Evolutionary conservation across 2,888 invertebrate species (phyloP), one percentile per base, ranked within the genome.

Genomic region (Tribolium freemani): DNA sequence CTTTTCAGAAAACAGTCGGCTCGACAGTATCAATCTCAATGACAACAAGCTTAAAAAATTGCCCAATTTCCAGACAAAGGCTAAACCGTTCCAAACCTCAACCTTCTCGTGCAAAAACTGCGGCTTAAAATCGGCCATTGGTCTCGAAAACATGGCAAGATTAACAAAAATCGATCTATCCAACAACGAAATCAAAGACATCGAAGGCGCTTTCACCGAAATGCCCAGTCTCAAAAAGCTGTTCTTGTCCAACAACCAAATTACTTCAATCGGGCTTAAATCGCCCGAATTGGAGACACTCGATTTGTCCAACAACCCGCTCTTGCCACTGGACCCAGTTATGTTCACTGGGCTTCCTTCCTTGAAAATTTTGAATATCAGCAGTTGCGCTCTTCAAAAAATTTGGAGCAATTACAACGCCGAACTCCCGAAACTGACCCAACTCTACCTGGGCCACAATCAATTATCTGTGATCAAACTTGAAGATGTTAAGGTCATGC

Each of bases 91-190:
- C 80, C 91, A 90, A 75, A 90, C 92, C 71, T 91, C 91, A 83
- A 88, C 90, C 50, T 91, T 95, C 80, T 94, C 94, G 77, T 91
- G 94, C 13, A 91, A 93, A 2, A 90, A 92, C 82, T 95, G 94
- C 82, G 92, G 91, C 6, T 88, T 95, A 13, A 89, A 90, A 88
- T 71, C 87, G 93, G 66, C 88, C 89, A 51, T 89, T 90, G 91
- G 92, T 0, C 91, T 95, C 82, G 89, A 90, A 76, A 90, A 92
- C 1, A 93, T 95, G 90, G 91, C 93, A 1, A 91, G 91, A 44
- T 83, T 95, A 77, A 89, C 90, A 1, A 90, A 89, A 1, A 26
- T 75, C 5, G 60, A 63, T 51, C 66, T 75, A 30, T 56, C 74
- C 2, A 61, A 69, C 80, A 95, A 95, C 82, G 75, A 82, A 16